Conservation (phyloP, 2,797 vertebrate species). For the Emydoidea blandingii region DNA sequence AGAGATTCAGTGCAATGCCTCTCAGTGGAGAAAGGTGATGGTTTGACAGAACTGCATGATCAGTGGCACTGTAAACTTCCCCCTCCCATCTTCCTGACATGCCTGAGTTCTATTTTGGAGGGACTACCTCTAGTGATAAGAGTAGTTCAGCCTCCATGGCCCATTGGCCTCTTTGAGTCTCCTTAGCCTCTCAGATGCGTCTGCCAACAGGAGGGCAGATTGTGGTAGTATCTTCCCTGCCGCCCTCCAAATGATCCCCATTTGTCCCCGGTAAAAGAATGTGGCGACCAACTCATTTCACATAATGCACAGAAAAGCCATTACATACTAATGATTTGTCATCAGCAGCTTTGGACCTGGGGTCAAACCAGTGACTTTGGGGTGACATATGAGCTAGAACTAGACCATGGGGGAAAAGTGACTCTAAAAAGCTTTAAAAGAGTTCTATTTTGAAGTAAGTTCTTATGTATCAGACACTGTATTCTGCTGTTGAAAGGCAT, state of each 20-base stretch:
- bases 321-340: not conserved
- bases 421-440: slow-evolving; percentile 5
- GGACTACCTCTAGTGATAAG: not conserved
- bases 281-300: not conserved
- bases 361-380: not conserved
- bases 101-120: not conserved
- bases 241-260: not conserved
- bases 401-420: not conserved
- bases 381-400: not conserved
- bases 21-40: not conserved
- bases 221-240: not conserved
- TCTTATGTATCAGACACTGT: slow-evolving; percentile 67
- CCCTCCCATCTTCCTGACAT: not conserved
- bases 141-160: not conserved
- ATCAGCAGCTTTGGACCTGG: not conserved
- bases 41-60: not conserved
- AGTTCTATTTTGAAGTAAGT: slow-evolving; percentile 47
- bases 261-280: not conserved
- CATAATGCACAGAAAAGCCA: not conserved
- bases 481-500: slow-evolving; percentile 65
- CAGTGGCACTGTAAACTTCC: not conserved
- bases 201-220: not conserved
- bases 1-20: not conserved
- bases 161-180: not conserved
- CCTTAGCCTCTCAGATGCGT: not conserved